phyloP scores from a whole-genome alignment of 2,797 vertebrate species.

The Ispidina lecontei region DNA sequence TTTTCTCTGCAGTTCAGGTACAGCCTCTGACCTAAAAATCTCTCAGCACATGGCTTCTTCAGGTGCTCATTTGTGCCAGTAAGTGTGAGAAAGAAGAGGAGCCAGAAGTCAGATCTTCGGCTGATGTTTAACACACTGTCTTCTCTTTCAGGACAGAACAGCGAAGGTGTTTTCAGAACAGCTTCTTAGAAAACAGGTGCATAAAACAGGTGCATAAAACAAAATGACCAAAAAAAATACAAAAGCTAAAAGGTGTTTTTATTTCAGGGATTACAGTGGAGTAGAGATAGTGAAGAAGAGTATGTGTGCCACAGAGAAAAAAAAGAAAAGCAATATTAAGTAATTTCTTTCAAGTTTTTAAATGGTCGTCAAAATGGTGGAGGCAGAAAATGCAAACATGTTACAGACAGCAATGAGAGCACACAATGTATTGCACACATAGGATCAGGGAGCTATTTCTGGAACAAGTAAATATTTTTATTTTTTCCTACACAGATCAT shows the following conservation, averaged over 20 bases:
- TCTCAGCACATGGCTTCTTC: neutral
- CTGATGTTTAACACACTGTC: neutral
- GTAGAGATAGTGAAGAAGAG: neutral
- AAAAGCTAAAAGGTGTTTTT: neutral
- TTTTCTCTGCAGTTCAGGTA: neutral
- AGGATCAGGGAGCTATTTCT: neutral
- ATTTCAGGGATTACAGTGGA: neutral
- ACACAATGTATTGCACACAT: neutral
- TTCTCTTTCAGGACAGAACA: neutral
- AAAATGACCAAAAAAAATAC: neutral
- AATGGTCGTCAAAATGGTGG: neutral
- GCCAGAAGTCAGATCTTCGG: neutral
- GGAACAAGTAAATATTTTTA: neutral
- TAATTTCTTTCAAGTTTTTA: neutral
- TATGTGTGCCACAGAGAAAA: neutral
- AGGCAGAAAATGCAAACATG: neutral
- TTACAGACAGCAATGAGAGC: neutral
- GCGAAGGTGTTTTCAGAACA: neutral
- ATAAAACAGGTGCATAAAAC: neutral
- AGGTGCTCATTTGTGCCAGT: rapidly evolving
- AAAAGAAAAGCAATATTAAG: neutral
- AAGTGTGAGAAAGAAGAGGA: neutral
- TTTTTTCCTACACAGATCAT: neutral
- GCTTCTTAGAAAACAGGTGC: neutral
- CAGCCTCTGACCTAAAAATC: neutral